Conservation (phyloP, 2,888 invertebrate species). For the Melikaiella ostensackeni region DNA sequence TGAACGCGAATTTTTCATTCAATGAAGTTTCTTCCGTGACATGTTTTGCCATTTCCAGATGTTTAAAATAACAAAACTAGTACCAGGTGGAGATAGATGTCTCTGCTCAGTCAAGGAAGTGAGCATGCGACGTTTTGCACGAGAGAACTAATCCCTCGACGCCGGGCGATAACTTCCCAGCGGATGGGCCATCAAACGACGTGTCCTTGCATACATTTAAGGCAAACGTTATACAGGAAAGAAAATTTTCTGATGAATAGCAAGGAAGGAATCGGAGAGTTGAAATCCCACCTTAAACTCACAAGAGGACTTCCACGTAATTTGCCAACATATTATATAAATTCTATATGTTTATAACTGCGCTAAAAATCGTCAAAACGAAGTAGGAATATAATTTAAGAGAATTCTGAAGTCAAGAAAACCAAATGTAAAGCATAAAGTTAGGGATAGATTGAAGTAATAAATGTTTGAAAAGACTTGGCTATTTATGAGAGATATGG, state of each 20-base stretch:
- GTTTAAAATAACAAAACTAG: constrained; percentile 10
- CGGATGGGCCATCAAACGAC: constrained; percentile 2
- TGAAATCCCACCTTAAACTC: neutral
- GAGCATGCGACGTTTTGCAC: neutral
- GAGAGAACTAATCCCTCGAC: constrained; percentile 24
- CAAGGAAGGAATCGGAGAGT: neutral
- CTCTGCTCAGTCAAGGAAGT: constrained; percentile 18
- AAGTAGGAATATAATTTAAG: neutral
- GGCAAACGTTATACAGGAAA: neutral
- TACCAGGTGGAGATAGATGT: constrained; percentile 12
- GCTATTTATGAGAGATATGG: neutral
- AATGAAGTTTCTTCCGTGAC: neutral
- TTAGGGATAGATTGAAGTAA: neutral
- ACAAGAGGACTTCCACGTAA: neutral
- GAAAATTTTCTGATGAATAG: constrained; percentile 1
- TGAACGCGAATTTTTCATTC: neutral
- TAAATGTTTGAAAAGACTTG: neutral
- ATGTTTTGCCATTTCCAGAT: constrained; percentile 1
- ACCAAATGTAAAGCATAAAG: neutral
- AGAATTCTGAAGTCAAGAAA: neutral
- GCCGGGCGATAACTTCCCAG: constrained; percentile 5
- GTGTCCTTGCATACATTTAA: constrained; percentile 2
- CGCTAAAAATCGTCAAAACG: neutral
- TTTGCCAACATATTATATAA: neutral
- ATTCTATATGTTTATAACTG: neutral